A percentile compares a stretch with the other conserved stretches of the same genome.
These are phyloP conservation scores for Salticus scenicus DNA, from an alignment of 2,888 invertebrate genomes.

Conservation along the genomic window DNA sequence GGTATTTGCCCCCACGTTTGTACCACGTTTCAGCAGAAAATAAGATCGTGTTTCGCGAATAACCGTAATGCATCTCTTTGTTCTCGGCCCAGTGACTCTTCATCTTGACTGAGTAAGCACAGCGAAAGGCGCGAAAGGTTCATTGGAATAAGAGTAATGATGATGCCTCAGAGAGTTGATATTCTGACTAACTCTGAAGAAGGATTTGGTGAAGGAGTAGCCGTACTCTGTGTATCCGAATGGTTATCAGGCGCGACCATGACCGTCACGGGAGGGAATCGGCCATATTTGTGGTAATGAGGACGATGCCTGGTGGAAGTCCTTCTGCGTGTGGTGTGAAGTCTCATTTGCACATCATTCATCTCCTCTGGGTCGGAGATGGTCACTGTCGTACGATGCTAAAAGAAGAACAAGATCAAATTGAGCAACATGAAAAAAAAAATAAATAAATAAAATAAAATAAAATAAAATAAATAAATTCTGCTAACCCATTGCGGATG, in stretches of 20 bases:
- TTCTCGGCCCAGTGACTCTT: constrained; percentile 11
- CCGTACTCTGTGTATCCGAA: constrained; percentile 41
- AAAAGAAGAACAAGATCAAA: background rate
- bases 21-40: background rate
- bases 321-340: constrained; percentile 18
- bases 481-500: too few species aligned
- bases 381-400: constrained; percentile 76
- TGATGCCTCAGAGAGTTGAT: constrained; percentile 49
- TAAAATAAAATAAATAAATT: too few species aligned
- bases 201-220: constrained; percentile 47
- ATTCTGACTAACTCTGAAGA: constrained; percentile 73
- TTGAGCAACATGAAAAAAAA: too few species aligned
- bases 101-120: constrained; percentile 20
- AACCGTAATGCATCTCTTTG: background rate
- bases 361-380: constrained; percentile 74
- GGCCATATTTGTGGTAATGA: constrained; percentile 39
- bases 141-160: constrained; percentile 2
- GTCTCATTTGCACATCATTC: constrained; percentile 77
- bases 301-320: constrained; percentile 24
- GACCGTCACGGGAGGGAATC: constrained; percentile 24
- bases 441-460: too few species aligned
- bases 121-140: constrained; percentile 27
- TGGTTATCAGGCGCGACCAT: constrained; percentile 32
- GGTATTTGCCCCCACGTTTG: background rate
- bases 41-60: background rate